Percentiles rank a stretch among this genome's conserved stretches.
These are phyloP conservation scores for Cephalopterus ornatus DNA, from an alignment of 2,113 vertebrate genomes.

Conservation along the genomic window DNA sequence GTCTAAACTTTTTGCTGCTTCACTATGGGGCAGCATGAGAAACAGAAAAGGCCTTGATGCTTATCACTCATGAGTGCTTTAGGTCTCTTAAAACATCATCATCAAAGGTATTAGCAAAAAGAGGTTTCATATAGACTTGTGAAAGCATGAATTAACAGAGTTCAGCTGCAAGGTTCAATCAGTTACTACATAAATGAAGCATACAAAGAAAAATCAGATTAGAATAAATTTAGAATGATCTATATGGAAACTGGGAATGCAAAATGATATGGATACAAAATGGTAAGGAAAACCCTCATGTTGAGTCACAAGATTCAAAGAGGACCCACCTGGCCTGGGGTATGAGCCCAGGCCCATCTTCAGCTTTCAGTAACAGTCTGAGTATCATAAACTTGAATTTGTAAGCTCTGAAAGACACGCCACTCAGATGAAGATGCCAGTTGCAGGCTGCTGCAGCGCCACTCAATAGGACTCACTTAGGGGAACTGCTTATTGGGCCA, in stretches of 20 bases:
- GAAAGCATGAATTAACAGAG: background rate
- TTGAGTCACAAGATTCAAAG: background rate
- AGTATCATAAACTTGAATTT: background rate
- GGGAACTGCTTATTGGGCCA: background rate
- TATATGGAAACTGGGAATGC: background rate
- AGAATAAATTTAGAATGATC: background rate
- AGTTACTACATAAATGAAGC: background rate
- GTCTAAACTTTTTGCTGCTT: background rate
- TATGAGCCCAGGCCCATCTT: background rate
- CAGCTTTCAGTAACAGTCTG: background rate
- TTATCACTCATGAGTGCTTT: background rate
- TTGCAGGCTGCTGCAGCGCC: background rate
- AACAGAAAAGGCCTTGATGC: background rate
- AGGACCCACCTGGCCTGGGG: background rate
- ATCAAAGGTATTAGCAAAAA: background rate
- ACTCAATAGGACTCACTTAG: background rate
- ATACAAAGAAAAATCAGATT: background rate
- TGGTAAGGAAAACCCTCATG: background rate
- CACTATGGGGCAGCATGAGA: background rate
- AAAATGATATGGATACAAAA: background rate
- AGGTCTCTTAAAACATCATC: background rate
- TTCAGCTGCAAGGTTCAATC: background rate
- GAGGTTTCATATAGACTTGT: background rate
- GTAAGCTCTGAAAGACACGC: background rate
- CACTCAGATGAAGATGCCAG: background rate